Evolutionary conservation across 1,140 invertebrate genomes (phyloP).

Genomic region (Lamellibrachia luymesi): DNA sequence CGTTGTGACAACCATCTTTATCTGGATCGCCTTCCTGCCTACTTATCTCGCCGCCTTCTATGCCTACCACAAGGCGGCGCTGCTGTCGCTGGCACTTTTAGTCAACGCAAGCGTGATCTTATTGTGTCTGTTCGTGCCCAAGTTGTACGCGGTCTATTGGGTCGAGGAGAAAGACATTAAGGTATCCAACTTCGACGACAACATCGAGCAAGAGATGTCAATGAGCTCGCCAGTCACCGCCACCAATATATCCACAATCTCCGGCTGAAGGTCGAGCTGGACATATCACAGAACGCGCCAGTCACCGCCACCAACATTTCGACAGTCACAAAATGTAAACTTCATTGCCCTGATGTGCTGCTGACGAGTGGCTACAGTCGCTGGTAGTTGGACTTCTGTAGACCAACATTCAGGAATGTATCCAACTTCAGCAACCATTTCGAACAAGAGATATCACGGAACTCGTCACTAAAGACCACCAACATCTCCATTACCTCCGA

Average conservation of each 20-base stretch:
- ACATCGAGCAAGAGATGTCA: too few species aligned
- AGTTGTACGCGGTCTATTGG: constrained; percentile 49
- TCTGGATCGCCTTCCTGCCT: constrained; percentile 47
- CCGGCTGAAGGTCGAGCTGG: too few species aligned
- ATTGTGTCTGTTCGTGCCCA: constrained; percentile 41
- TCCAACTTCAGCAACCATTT: not conserved
- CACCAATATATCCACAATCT: too few species aligned
- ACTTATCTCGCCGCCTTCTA: constrained; percentile 37
- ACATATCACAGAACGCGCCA: too few species aligned
- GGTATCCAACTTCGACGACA: constrained; percentile 7
- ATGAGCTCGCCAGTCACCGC: too few species aligned
- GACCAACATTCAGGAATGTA: too few species aligned
- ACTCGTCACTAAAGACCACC: not conserved
- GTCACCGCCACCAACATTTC: too few species aligned
- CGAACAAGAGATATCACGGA: not conserved
- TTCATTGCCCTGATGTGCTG: too few species aligned
- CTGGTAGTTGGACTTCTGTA: too few species aligned
- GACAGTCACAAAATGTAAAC: too few species aligned
- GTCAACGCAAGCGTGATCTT: constrained; percentile 40
- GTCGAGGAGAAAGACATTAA: constrained; percentile 11
- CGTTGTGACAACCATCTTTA: constrained; percentile 43
- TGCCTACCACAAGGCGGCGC: constrained; percentile 31
- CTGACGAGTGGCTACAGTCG: too few species aligned
- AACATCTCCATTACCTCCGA: not conserved
- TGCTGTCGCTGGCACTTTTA: constrained; percentile 35